Evolutionary conservation across 2,888 invertebrate species (phyloP).

Genomic region (Tipula vernalis): DNA sequence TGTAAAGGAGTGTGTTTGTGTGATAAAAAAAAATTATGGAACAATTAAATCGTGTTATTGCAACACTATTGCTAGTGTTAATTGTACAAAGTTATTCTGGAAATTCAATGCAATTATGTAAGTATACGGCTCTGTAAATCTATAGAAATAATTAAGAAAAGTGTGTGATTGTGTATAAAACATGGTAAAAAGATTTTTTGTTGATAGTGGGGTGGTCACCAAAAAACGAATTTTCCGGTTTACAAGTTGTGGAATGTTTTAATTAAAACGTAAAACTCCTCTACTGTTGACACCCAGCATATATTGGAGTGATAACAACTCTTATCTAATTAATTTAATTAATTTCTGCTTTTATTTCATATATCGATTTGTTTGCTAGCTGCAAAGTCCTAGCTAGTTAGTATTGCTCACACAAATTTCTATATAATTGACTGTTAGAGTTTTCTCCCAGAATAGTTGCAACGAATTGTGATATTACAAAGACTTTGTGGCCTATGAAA

Average conservation of each 20-base stretch:
- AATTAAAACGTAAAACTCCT: not conserved
- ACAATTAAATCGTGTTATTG: not conserved
- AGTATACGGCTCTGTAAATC: not conserved
- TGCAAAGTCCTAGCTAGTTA: too few species aligned
- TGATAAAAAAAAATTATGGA: not conserved
- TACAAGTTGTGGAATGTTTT: not conserved
- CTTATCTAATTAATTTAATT: too few species aligned
- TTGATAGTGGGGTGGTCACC: not conserved
- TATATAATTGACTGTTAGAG: too few species aligned
- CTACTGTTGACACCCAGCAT: too few species aligned
- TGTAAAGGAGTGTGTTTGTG: not conserved
- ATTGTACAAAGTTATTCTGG: not conserved
- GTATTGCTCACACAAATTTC: too few species aligned
- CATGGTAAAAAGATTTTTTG: not conserved
- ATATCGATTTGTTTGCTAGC: too few species aligned
- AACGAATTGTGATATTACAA: too few species aligned
- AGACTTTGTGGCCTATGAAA: too few species aligned
- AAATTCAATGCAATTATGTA: not conserved
- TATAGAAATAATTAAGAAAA: not conserved
- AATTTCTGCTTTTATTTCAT: too few species aligned
- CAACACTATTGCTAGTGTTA: not conserved
- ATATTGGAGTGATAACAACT: too few species aligned
- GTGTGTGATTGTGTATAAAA: not conserved
- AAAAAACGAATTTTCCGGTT: not conserved
- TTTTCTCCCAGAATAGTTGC: too few species aligned